Conservation (phyloP, 2,113 vertebrate species). For the Chunga burmeisteri region DNA sequence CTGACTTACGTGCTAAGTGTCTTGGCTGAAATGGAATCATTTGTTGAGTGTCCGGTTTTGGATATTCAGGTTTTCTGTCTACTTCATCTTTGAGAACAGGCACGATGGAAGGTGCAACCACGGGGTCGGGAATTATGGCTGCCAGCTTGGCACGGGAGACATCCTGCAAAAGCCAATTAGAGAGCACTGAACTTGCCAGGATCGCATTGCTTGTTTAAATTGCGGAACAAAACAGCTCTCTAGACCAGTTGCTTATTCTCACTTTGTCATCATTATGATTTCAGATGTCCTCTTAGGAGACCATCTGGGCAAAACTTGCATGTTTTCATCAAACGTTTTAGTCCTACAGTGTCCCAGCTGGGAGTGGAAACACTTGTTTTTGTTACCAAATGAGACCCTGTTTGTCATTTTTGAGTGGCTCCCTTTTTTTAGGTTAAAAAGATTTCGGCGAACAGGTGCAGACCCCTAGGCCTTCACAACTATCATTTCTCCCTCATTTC, state of each 20-base stretch:
- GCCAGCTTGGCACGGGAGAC: constrained; percentile 95
- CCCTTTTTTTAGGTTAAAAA: neutral
- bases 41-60: constrained; percentile 96
- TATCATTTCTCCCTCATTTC: constrained; percentile 29
- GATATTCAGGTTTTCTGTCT: constrained; percentile 96
- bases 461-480: constrained; percentile 16
- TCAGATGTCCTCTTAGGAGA: neutral
- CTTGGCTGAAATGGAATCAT: constrained; percentile 99
- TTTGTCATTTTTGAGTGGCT: neutral
- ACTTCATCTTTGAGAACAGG: constrained; percentile 92
- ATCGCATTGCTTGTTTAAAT: neutral
- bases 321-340: neutral
- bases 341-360: neutral
- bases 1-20: constrained; percentile 92
- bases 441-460: constrained; percentile 30
- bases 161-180: constrained; percentile 79
- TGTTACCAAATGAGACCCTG: fast-evolving
- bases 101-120: constrained; percentile 88
- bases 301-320: constrained; percentile 18
- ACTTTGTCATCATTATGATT: neutral
- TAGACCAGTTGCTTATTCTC: neutral
- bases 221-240: neutral
- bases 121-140: constrained; percentile 89
- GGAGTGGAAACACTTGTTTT: neutral
- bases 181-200: constrained; percentile 48